These are phyloP conservation scores for Triplophysa rosa DNA, from an alignment of 2,113 vertebrate genomes.

Conservation along the genomic window DNA sequence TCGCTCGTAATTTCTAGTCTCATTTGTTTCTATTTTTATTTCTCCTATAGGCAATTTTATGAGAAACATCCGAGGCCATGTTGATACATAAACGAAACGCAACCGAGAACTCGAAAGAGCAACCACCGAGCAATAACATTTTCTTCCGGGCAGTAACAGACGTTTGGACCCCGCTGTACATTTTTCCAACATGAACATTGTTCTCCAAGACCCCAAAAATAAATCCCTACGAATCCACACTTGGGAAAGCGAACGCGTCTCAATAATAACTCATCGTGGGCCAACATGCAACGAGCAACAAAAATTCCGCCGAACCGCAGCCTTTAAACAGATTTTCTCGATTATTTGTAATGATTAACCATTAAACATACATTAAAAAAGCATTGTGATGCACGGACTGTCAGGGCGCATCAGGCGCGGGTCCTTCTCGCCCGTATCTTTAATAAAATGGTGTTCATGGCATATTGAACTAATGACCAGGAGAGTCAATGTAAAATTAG, in stretches of 20 bases:
- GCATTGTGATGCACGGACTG: conserved; percentile 65
- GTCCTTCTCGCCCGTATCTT: conserved; percentile 60
- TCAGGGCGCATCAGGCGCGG: conserved; percentile 66
- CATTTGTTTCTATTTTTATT: no score
- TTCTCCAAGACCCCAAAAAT: not conserved
- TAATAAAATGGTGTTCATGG: conserved; percentile 64
- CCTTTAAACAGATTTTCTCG: conserved; percentile 30
- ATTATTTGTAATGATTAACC: conserved; percentile 66
- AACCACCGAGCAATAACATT: no score
- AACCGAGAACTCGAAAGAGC: no score
- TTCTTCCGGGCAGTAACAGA: no score
- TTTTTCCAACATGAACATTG: not conserved
- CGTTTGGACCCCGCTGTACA: no score
- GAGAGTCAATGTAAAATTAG: conserved; percentile 72
- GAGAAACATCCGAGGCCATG: no score
- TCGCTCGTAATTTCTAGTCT: no score
- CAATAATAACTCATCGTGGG: conserved; percentile 13
- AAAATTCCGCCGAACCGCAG: conserved; percentile 8
- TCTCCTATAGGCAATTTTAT: no score
- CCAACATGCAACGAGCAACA: not conserved
- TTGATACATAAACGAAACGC: no score
- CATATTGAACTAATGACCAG: conserved; percentile 72
- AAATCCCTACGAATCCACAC: not conserved
- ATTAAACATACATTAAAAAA: conserved; percentile 61
- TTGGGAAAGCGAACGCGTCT: not conserved